phyloP scores from a whole-genome alignment of 2,888 invertebrate genomes.

The Acrocyrtus sp. region DNA sequence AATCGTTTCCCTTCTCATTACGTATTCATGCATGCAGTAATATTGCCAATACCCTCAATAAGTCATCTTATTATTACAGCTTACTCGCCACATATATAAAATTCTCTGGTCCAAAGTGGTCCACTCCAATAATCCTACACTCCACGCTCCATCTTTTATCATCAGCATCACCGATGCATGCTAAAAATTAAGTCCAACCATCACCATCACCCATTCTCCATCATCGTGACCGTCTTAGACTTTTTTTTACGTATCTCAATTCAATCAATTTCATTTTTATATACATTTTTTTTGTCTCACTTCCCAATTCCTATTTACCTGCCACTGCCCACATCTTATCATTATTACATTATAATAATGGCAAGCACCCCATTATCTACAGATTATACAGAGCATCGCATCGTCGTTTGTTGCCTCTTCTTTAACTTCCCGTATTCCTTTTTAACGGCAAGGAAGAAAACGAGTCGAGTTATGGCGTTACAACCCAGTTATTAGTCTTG shows the following conservation, averaged over 20 bases:
- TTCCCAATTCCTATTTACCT: neutral
- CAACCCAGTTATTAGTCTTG: conserved; percentile 45
- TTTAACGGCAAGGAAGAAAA: conserved; percentile 46
- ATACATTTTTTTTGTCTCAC: neutral
- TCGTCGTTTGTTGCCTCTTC: conserved; percentile 37
- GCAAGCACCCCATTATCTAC: conserved; percentile 19
- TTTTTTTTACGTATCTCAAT: neutral
- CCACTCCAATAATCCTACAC: neutral
- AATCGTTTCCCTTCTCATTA: neutral
- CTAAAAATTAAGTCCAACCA: neutral
- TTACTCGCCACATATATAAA: too few species aligned
- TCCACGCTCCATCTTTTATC: neutral
- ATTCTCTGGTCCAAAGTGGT: too few species aligned
- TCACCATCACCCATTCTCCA: conserved; percentile 3
- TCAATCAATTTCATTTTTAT: neutral
- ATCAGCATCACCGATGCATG: neutral
- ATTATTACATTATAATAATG: conserved; percentile 1
- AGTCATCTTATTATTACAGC: neutral
- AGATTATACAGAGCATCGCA: conserved; percentile 22
- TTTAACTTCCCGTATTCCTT: conserved; percentile 52
- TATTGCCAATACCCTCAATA: neutral
- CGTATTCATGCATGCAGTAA: neutral
- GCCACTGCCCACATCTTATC: conserved; percentile 6
- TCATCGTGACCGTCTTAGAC: too few species aligned
- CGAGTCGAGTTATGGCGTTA: conserved; percentile 4